Evolutionary conservation across 2,113 vertebrate genomes (phyloP).

Genomic region (Lethenteron camtschaticum): DNA sequence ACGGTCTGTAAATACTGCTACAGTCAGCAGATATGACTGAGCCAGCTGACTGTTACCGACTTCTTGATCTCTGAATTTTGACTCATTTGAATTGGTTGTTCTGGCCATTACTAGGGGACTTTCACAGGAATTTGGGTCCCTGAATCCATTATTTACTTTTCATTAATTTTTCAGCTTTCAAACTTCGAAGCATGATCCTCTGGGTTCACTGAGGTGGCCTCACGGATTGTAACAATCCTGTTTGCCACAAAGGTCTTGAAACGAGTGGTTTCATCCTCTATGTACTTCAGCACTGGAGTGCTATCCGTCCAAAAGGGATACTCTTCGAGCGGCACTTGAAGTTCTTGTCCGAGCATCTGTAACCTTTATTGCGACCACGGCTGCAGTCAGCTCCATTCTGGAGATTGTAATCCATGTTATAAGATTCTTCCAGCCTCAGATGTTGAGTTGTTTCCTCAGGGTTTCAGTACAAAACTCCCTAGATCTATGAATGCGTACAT

Average conservation of each 20-base stretch:
- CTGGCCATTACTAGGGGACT: too few species aligned
- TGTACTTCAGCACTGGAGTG: neutral
- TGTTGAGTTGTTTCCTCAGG: too few species aligned
- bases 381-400: constrained; percentile 10
- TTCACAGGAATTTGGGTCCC: neutral
- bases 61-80: too few species aligned
- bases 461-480: too few species aligned
- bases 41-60: too few species aligned
- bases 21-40: too few species aligned
- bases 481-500: neutral
- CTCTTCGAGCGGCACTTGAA: too few species aligned
- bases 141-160: constrained; percentile 5
- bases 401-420: constrained; percentile 10
- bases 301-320: too few species aligned
- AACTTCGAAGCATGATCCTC: constrained; percentile 12
- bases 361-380: constrained; percentile 5
- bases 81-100: too few species aligned
- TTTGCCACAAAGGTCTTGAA: constrained; percentile 8
- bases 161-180: constrained; percentile 9
- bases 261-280: neutral
- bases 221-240: constrained; percentile 6
- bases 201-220: constrained; percentile 12
- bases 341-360: too few species aligned
- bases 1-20: too few species aligned
- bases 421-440: too few species aligned